Percentiles rank a stretch among this genome's conserved stretches.
phyloP scores from a whole-genome alignment of 2,888 invertebrate species.

The Subacronicta megacephala region DNA sequence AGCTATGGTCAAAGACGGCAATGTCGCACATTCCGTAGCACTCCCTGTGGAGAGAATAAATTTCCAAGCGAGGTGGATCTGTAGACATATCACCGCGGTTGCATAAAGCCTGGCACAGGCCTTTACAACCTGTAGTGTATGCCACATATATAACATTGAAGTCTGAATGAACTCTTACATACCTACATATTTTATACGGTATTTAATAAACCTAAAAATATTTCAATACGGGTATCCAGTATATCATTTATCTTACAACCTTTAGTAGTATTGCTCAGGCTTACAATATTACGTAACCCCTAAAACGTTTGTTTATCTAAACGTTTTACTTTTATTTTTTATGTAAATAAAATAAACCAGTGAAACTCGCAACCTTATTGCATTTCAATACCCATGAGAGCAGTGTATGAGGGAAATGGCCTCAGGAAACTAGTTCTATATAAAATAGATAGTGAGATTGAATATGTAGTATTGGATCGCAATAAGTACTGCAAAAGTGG shows the following conservation, averaged over 20 bases:
- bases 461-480: conserved; percentile 83
- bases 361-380: conserved; percentile 62
- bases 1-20: conserved; percentile 47
- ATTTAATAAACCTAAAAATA: conserved; percentile 9
- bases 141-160: conserved; percentile 39
- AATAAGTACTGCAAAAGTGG: conserved; percentile 81
- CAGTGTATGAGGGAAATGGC: conserved; percentile 70
- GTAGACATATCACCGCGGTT: conserved; percentile 49
- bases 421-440: conserved; percentile 85
- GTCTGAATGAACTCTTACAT: conserved; percentile 11
- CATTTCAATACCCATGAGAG: conserved; percentile 73
- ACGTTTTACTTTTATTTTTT: conserved; percentile 5
- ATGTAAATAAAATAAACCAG: conserved; percentile 45
- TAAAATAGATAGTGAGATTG: conserved; percentile 84
- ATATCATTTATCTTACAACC: too few species aligned
- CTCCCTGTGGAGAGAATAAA: conserved; percentile 64
- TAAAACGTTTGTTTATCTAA: conserved; percentile 13
- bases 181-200: conserved; percentile 12
- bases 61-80: conserved; percentile 62
- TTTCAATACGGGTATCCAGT: conserved; percentile 15
- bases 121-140: conserved; percentile 51
- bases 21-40: conserved; percentile 62
- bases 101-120: conserved; percentile 54
- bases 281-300: conserved; percentile 14
- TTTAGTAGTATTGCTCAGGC: conserved; percentile 4